Base-by-base conservation (phyloP, 1,140 invertebrate genomes). In the Drosophila santomea region DNA sequence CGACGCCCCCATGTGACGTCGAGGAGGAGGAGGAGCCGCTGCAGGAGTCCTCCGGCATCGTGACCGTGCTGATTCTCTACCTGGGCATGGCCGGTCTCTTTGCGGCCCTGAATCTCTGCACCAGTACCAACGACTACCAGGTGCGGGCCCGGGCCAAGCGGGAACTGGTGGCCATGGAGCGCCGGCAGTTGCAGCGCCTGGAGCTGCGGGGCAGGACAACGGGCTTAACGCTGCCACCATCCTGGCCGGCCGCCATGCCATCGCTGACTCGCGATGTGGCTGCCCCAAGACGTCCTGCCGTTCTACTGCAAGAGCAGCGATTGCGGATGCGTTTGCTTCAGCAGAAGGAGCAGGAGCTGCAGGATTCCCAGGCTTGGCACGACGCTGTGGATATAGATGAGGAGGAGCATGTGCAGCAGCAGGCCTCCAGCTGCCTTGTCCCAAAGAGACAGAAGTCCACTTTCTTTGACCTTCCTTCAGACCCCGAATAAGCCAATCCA, bases 41-140 rank as follows among this genome's bases (percentile, higher is more conserved):
- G 2, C 77, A 80, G 25, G 67, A 80, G 4, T 74, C 68, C 0
- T 80, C 82, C 7, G 81, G 82, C 36, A 20, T 81, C 1, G 11
- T 39, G 4, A 84, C 74, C 2, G 51, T 76, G 0, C n/a, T 80
- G 20, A 17, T 58, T 0, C 60, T 83, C 8, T 79, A 60, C 8
- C 36, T 62, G n/a, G 32, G 23, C 10, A 62, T 86, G 15, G 35
- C 44, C 5, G 35, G 45, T 0, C 6, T 81, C 1, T 61, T 81
- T 12, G 38, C 73, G 4, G 57, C 39, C 4, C 28, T 57, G 1
- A 51, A 63, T 23, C 14, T 63, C 20, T 32, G 47, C 11, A 61
- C 60, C 35, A 23, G 43, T 3, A 8, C 36, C 8, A 47, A 4
- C 3, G 20, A 47, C 2, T n/a, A 45, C 0, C 3, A 10, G 2